Evolutionary conservation across 2,113 vertebrate species (phyloP).

Genomic region (Nesogale talazaci): DNA sequence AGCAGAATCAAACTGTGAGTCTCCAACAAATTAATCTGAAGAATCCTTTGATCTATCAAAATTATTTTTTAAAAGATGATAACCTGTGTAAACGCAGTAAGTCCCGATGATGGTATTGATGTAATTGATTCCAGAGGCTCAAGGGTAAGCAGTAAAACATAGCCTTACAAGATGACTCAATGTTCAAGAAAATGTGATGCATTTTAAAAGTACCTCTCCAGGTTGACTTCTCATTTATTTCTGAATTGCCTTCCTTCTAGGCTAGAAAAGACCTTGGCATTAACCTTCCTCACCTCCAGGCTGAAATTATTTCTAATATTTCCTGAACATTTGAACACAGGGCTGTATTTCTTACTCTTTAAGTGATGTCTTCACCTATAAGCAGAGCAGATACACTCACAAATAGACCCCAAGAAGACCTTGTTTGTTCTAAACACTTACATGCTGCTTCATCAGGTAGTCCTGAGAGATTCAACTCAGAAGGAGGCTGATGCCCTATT

Average conservation of each 20-base stretch:
- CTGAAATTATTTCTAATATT: background rate
- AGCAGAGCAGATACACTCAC: background rate
- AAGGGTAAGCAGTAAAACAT: constrained; percentile 3
- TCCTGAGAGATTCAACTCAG: background rate
- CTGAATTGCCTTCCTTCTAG: background rate
- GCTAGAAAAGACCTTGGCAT: background rate
- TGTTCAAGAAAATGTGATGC: background rate
- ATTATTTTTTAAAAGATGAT: background rate
- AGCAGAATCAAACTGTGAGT: background rate
- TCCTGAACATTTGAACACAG: background rate
- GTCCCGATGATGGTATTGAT: background rate
- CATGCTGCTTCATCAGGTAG: background rate
- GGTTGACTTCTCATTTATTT: background rate
- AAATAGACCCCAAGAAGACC: background rate
- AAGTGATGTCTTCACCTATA: background rate
- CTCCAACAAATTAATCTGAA: background rate
- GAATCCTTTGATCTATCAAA: background rate
- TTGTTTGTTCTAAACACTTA: background rate
- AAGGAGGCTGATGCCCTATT: background rate
- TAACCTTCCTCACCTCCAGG: background rate
- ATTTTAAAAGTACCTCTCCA: background rate
- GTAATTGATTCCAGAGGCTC: background rate
- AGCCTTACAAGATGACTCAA: background rate
- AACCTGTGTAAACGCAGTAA: background rate
- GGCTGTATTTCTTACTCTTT: background rate